Conservation (phyloP, 2,888 invertebrate species). For the Agonopterix heracliana region DNA sequence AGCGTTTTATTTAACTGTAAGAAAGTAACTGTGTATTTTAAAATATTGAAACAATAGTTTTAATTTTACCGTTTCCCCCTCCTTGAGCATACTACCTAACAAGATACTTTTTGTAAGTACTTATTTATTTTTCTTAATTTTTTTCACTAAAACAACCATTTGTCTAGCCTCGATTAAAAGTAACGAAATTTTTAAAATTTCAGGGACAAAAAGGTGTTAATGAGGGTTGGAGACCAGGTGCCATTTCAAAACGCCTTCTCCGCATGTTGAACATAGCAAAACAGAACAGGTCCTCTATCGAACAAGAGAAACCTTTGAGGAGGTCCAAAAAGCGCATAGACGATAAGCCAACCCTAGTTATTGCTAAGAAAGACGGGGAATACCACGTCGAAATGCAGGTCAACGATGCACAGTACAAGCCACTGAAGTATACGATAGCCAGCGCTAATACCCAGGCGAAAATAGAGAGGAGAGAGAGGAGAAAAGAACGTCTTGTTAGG, state of each 20-base stretch:
- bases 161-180: neutral
- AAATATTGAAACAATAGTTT: neutral
- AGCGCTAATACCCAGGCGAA: constrained; percentile 38
- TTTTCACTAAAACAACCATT: neutral
- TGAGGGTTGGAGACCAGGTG: constrained; percentile 58
- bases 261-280: constrained; percentile 45
- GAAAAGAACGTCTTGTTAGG: constrained; percentile 27
- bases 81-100: neutral
- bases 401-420: constrained; percentile 27
- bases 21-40: constrained; percentile 17
- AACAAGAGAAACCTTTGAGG: constrained; percentile 25
- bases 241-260: constrained; percentile 51
- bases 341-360: constrained; percentile 46
- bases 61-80: neutral
- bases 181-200: neutral
- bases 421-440: constrained; percentile 49
- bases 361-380: constrained; percentile 50
- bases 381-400: constrained; percentile 54
- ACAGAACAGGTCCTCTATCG: constrained; percentile 19
- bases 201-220: constrained; percentile 9
- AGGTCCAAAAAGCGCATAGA: constrained; percentile 38
- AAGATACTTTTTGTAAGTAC: neutral
- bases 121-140: neutral
- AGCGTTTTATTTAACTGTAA: constrained; percentile 45
- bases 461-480: constrained; percentile 29